phyloP scores from a whole-genome alignment of 2,113 vertebrate genomes.

The Potamarius usumacintae region DNA sequence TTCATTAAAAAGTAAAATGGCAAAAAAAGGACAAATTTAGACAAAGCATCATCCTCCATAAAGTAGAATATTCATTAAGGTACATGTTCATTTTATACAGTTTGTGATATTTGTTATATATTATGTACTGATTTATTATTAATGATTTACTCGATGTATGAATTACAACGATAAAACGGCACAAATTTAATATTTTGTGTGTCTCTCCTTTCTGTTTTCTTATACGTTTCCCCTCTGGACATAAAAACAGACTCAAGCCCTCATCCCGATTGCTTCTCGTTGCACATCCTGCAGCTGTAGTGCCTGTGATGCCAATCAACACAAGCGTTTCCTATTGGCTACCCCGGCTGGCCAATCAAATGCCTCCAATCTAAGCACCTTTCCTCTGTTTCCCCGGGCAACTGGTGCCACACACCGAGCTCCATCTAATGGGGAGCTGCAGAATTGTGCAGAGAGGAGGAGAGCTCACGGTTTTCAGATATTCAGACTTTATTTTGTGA shows the following conservation, averaged over 20 bases:
- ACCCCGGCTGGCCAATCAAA: conserved; percentile 72
- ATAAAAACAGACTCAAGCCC: not conserved
- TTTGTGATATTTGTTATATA: not conserved
- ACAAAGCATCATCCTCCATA: not conserved
- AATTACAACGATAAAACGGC: not conserved
- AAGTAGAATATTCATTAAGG: not conserved
- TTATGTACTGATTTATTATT: not conserved
- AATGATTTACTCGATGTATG: not conserved
- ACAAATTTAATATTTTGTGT: not conserved
- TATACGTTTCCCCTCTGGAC: not conserved
- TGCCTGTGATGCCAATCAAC: conserved; percentile 68
- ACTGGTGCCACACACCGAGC: conserved; percentile 31
- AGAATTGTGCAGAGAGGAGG: conserved; percentile 11
- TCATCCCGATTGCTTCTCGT: conserved; percentile 59
- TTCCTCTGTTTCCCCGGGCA: conserved; percentile 54
- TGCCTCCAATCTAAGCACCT: conserved; percentile 55
- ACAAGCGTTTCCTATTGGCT: conserved; percentile 70
- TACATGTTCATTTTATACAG: not conserved
- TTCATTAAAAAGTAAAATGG: not conserved
- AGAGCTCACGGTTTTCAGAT: not conserved
- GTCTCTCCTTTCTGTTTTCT: not conserved
- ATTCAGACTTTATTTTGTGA: not conserved
- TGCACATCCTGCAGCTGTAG: conserved; percentile 74
- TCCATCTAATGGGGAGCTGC: conserved; percentile 26
- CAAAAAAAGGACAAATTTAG: not conserved